Conservation (phyloP, 2,888 invertebrate species). For the Lycophotia porphyrea region DNA sequence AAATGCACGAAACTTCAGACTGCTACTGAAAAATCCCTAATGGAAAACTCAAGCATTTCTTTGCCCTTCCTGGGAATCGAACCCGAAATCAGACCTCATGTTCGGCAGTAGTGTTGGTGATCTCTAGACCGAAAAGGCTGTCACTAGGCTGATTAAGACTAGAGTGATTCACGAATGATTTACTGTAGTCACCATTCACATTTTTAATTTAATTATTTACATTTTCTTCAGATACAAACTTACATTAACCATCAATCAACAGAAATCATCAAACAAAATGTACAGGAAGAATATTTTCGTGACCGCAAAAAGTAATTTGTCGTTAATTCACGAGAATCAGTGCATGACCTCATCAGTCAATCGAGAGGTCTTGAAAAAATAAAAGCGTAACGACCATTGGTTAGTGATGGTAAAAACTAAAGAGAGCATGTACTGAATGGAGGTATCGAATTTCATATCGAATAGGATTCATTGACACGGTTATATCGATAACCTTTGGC, state of each 20-base stretch:
- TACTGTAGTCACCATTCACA: conserved; percentile 12
- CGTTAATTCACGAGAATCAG: conserved; percentile 61
- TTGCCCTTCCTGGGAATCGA: neutral
- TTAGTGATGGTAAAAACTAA: conserved; percentile 67
- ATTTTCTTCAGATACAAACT: conserved; percentile 59
- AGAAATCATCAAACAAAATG: conserved; percentile 18
- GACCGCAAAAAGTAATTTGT: conserved; percentile 62
- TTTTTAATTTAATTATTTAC: conserved; percentile 29
- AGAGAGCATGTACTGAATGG: conserved; percentile 67
- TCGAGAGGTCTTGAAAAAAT: conserved; percentile 69
- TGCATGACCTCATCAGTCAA: conserved; percentile 72
- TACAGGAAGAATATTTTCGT: conserved; percentile 28
- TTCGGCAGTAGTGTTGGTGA: neutral
- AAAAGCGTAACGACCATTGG: conserved; percentile 71
- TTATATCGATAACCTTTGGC: conserved; percentile 70
- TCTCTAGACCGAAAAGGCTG: neutral
- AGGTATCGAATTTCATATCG: conserved; percentile 56
- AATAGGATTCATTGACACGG: conserved; percentile 66
- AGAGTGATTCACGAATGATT: conserved; percentile 29
- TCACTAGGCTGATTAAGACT: neutral
- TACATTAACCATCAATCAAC: conserved; percentile 25
- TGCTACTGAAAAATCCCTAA: neutral
- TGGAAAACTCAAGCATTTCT: neutral
- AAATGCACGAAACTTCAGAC: neutral
- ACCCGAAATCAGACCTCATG: neutral